Conservation (phyloP, 92 coral and sea anemone species). For the Umimayanthus kanabou region DNA sequence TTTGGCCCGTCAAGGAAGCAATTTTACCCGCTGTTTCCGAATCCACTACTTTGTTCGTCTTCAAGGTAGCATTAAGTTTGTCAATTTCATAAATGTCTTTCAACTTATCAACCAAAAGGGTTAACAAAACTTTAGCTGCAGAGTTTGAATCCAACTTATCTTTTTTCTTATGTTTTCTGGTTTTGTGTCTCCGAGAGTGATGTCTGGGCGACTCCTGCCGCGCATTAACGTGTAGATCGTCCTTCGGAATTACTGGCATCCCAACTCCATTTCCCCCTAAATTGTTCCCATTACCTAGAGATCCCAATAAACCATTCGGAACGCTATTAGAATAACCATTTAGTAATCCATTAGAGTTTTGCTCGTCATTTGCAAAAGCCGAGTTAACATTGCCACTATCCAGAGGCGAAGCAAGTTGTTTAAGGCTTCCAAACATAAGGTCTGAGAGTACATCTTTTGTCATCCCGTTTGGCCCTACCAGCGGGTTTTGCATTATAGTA, state of each 20-base stretch:
- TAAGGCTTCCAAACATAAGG: slow-evolving; percentile 83
- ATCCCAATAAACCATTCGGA: slow-evolving; percentile 1
- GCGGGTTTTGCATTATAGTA: slow-evolving; percentile 66
- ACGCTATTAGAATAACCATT: background rate
- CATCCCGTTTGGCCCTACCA: slow-evolving; percentile 80
- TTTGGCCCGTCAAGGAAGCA: slow-evolving; percentile 46
- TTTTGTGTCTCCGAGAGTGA: slow-evolving; percentile 43
- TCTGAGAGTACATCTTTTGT: slow-evolving; percentile 70
- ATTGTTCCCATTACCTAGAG: background rate
- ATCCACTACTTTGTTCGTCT: slow-evolving; percentile 30
- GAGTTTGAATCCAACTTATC: slow-evolving; percentile 37
- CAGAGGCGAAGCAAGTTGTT: slow-evolving; percentile 51
- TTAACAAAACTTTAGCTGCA: slow-evolving; percentile 67
- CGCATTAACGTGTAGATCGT: background rate
- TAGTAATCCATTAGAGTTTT: background rate
- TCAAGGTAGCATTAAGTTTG: slow-evolving; percentile 54
- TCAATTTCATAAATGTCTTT: slow-evolving; percentile 88
- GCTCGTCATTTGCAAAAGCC: slow-evolving; percentile 28
- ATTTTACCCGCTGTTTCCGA: slow-evolving; percentile 66
- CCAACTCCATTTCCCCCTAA: slow-evolving; percentile 1
- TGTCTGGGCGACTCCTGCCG: slow-evolving; percentile 39
- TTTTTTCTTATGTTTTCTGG: slow-evolving; percentile 50
- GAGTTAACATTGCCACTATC: slow-evolving; percentile 40
- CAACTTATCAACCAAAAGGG: slow-evolving; percentile 80
- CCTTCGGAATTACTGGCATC: slow-evolving; percentile 12